Evolutionary conservation across 2,888 invertebrate genomes (phyloP).

Genomic region (Mesopsocus fuscifrons): DNA sequence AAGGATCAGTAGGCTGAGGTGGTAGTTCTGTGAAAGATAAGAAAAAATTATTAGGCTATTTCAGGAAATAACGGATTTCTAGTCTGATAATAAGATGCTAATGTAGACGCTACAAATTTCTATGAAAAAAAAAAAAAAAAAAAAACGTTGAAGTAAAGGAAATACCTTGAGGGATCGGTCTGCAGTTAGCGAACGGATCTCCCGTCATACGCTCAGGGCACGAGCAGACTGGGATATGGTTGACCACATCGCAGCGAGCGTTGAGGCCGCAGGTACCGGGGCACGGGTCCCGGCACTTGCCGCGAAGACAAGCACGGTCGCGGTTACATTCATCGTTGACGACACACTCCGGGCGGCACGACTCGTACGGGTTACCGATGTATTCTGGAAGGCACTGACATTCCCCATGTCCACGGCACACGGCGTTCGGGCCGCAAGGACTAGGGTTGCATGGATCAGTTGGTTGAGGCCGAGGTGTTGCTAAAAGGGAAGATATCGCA

Average conservation of each 20-base stretch:
- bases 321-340: constrained; percentile 46
- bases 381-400: constrained; percentile 23
- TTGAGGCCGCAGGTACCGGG: constrained; percentile 42
- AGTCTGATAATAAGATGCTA: too few species aligned
- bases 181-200: constrained; percentile 27
- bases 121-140: constrained; percentile 18
- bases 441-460: constrained; percentile 44
- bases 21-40: constrained; percentile 11
- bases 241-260: constrained; percentile 31
- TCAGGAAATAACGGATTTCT: too few species aligned
- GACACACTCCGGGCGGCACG: constrained; percentile 55
- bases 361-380: constrained; percentile 23
- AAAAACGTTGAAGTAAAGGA: too few species aligned
- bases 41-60: too few species aligned
- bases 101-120: too few species aligned
- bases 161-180: constrained; percentile 21
- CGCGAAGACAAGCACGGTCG: constrained; percentile 40
- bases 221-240: constrained; percentile 27
- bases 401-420: constrained; percentile 27
- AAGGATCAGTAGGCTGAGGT: constrained; percentile 21
- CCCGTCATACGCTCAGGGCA: constrained; percentile 25
- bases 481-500: too few species aligned
- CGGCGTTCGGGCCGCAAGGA: constrained; percentile 49
- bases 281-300: constrained; percentile 36
- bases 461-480: constrained; percentile 24